Conservation (phyloP, 2,797 vertebrate genomes). For the Coregonus suidteri region DNA sequence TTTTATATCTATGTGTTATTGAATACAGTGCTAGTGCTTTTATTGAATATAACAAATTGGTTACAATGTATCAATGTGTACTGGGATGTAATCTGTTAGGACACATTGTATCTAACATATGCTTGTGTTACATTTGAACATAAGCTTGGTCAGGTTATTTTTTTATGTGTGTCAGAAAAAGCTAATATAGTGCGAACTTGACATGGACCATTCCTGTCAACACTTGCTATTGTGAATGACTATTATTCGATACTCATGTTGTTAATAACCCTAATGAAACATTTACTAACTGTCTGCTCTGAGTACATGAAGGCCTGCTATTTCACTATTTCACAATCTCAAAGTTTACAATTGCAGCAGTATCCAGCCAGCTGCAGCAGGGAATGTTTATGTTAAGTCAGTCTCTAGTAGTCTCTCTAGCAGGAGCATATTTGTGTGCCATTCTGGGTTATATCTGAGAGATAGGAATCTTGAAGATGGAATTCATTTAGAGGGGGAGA, state of each 20-base stretch:
- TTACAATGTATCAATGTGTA: neutral
- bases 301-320: conserved; percentile 11
- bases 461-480: conserved; percentile 95
- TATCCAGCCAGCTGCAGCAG: conserved; percentile 64
- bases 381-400: conserved; percentile 79
- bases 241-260: conserved; percentile 3
- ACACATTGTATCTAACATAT: neutral
- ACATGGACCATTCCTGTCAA: neutral
- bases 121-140: neutral
- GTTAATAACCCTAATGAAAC: conserved; percentile 24
- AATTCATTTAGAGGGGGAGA: conserved; percentile 88
- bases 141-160: neutral
- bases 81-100: neutral
- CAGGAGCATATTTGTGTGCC: conserved; percentile 89
- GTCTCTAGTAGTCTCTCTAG: conserved; percentile 84
- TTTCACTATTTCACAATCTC: conserved; percentile 8
- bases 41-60: neutral
- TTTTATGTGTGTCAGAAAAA: conserved; percentile 9
- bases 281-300: conserved; percentile 6
- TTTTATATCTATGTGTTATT: neutral
- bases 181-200: conserved; percentile 27
- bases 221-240: conserved; percentile 1
- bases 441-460: conserved; percentile 90
- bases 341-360: conserved; percentile 8
- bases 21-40: neutral